Percentiles rank a stretch among this genome's conserved stretches.
phyloP scores from a whole-genome alignment of 1,140 invertebrate species.

The Dendrolimus punctatus region DNA sequence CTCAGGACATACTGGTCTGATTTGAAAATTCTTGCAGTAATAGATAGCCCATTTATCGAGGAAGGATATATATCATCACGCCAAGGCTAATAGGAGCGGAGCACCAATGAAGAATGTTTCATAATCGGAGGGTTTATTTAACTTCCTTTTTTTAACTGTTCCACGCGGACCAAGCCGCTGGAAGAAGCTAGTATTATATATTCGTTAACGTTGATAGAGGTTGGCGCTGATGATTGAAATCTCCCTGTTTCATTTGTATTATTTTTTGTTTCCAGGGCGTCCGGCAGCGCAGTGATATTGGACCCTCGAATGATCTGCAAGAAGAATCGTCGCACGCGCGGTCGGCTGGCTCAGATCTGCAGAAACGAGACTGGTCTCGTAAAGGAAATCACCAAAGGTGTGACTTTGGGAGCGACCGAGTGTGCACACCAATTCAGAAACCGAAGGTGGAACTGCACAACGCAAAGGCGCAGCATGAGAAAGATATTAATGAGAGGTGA shows the following conservation, averaged over 20 bases:
- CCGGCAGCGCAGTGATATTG: conserved; percentile 87
- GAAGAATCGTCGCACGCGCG: conserved; percentile 78
- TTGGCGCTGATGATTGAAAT: too few relatives aligned
- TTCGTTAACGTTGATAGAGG: too few relatives aligned
- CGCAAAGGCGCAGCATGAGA: conserved; percentile 81
- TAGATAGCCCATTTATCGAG: too few relatives aligned
- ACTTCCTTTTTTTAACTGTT: too few relatives aligned
- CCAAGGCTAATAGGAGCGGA: too few relatives aligned
- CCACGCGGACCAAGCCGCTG: too few relatives aligned
- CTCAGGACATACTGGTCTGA: too few relatives aligned
- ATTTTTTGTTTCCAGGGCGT: conserved; percentile 73
- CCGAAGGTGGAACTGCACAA: conserved; percentile 89
- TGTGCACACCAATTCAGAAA: conserved; percentile 89
- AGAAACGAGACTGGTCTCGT: conserved; percentile 82
- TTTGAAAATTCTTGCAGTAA: too few relatives aligned
- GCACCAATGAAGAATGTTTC: too few relatives aligned
- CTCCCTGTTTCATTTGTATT: neutral
- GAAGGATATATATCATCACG: too few relatives aligned
- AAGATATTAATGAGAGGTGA: conserved; percentile 88
- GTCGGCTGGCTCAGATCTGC: conserved; percentile 85
- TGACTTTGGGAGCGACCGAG: conserved; percentile 84
- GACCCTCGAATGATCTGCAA: conserved; percentile 91
- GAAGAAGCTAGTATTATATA: too few relatives aligned
- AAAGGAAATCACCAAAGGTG: conserved; percentile 83
- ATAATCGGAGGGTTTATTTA: too few relatives aligned